phyloP scores from a whole-genome alignment of 2,797 vertebrate genomes.

The Kryptopterus vitreolus region DNA sequence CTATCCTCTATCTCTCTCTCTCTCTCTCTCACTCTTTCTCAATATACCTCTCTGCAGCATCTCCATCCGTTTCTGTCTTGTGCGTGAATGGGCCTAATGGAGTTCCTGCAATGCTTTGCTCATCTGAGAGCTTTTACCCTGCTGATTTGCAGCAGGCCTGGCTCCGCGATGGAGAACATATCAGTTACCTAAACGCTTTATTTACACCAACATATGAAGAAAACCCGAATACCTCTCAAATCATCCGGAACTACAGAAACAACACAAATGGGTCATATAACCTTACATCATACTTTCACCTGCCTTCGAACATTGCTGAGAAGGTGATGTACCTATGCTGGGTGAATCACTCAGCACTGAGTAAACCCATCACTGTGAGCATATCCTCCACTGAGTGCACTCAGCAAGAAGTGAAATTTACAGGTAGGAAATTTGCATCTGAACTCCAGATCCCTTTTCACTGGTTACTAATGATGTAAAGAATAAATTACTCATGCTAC shows the following conservation, averaged over 20 bases:
- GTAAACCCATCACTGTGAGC: constrained; percentile 16
- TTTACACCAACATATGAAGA: background rate
- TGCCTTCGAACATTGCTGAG: background rate
- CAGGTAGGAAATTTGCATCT: no score
- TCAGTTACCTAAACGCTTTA: constrained; percentile 19
- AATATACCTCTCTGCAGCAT: background rate
- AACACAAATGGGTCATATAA: constrained; percentile 22
- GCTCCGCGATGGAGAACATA: constrained; percentile 34
- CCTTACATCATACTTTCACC: constrained; percentile 18
- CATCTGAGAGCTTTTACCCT: constrained; percentile 19
- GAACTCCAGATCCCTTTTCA: no score
- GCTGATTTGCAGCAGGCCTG: constrained; percentile 38
- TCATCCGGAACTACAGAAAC: constrained; percentile 15
- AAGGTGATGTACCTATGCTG: constrained; percentile 30
- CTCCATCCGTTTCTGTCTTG: constrained; percentile 17
- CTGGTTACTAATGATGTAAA: no score
- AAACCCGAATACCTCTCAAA: constrained; percentile 2
- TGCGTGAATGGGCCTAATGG: constrained; percentile 22
- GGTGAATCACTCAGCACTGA: constrained; percentile 43
- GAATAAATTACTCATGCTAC: background rate
- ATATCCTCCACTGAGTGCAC: constrained; percentile 28
- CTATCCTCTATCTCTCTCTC: no score
- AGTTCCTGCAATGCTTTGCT: constrained; percentile 13
- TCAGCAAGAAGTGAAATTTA: background rate
- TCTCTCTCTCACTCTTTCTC: no score